Conservation (phyloP, 2,113 vertebrate species). For the Scartelaos histophorus region DNA sequence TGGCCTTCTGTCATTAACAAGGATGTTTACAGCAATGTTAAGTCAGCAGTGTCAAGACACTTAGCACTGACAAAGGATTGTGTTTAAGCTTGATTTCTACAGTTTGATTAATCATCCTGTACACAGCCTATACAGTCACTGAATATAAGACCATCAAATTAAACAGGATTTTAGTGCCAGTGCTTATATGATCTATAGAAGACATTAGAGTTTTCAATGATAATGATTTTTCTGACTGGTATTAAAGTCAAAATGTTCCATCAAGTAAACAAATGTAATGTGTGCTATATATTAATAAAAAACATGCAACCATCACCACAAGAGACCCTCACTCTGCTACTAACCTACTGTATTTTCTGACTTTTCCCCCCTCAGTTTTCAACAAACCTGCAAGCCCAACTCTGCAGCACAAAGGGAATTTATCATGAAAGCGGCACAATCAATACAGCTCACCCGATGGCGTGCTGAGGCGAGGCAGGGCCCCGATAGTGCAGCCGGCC, state of each 20-base stretch:
- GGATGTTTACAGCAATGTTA: neutral
- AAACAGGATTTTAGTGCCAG: too few species aligned
- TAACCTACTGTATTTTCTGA: conserved; percentile 17
- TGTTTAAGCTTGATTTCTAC: neutral
- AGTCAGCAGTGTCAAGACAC: neutral
- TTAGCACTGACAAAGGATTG: neutral
- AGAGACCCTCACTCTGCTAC: neutral
- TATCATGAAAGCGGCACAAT: conserved; percentile 73
- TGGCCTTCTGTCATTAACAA: conserved; percentile 8
- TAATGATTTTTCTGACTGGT: too few species aligned
- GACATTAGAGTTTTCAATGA: too few species aligned
- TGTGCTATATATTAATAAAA: too few species aligned
- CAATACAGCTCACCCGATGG: conserved; percentile 63
- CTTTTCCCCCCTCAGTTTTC: conserved; percentile 27
- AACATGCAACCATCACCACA: neutral
- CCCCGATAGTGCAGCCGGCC: conserved; percentile 35
- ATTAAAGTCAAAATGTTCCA: too few species aligned
- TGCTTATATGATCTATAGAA: too few species aligned
- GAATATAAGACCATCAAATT: neutral
- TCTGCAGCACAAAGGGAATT: conserved; percentile 74
- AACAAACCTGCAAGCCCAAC: conserved; percentile 47
- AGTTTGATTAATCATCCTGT: too few species aligned
- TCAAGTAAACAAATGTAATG: too few species aligned
- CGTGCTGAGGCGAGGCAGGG: conserved; percentile 44
- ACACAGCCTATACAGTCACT: too few species aligned